Percentiles rank a stretch among this genome's conserved stretches.
These are phyloP conservation scores for Noturus placidus DNA, from an alignment of 2,113 vertebrate species.

Conservation along the genomic window DNA sequence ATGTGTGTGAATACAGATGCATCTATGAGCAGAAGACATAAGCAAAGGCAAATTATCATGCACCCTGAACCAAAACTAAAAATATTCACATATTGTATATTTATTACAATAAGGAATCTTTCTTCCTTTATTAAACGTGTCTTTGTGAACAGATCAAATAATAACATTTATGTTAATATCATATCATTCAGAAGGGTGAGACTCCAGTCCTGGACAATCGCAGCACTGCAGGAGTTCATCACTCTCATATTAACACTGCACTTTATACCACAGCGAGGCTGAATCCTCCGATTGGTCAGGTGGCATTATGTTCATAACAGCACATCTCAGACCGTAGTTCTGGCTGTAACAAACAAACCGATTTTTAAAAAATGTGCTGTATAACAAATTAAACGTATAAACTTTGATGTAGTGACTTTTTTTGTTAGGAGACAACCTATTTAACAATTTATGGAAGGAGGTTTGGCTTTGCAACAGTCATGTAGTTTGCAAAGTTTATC, in stretches of 20 bases:
- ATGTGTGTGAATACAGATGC: background rate
- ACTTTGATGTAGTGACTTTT: background rate
- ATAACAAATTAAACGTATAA: background rate
- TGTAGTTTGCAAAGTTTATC: background rate
- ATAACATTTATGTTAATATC: background rate
- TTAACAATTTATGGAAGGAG: background rate
- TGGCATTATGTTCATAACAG: background rate
- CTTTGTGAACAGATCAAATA: background rate
- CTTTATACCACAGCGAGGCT: background rate
- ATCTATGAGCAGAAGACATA: background rate
- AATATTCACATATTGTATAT: background rate
- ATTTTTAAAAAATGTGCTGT: too few relatives aligned
- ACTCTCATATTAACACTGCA: background rate
- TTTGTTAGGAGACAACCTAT: background rate
- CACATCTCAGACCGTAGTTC: background rate
- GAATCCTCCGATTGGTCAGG: background rate
- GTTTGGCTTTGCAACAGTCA: background rate
- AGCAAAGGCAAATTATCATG: background rate
- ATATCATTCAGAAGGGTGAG: background rate
- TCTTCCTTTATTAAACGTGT: background rate
- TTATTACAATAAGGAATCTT: too few relatives aligned
- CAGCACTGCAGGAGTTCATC: background rate
- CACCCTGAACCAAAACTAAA: background rate
- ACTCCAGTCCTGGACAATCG: background rate
- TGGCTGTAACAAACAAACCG: background rate